phyloP scores from a whole-genome alignment of 2,888 invertebrate genomes.

The Ophion slaviceki region DNA sequence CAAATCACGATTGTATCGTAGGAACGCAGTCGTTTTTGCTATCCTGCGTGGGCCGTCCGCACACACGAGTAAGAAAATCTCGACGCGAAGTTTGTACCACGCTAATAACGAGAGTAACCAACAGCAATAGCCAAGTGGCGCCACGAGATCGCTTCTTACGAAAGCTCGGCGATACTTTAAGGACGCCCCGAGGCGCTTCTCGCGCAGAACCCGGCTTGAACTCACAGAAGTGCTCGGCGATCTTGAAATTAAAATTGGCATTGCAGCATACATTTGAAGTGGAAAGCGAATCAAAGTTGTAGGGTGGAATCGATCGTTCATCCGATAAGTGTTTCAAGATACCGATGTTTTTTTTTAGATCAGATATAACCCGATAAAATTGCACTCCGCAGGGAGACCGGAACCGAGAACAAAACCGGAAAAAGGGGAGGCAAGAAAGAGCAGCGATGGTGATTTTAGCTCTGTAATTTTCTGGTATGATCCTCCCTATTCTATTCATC shows the following conservation, averaged over 20 bases:
- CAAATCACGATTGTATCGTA: constrained; percentile 15
- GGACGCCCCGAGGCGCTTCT: neutral
- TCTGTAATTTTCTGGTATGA: neutral
- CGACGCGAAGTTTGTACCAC: constrained; percentile 1
- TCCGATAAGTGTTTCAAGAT: neutral
- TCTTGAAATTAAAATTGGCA: neutral
- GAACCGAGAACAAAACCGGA: too few species aligned
- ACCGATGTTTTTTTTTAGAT: neutral
- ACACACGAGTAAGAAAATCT: neutral
- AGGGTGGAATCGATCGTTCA: neutral
- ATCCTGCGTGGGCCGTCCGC: constrained; percentile 24
- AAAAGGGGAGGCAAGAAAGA: too few species aligned
- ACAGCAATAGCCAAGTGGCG: constrained; percentile 27
- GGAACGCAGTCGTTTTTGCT: constrained; percentile 20
- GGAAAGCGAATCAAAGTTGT: neutral
- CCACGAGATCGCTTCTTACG: constrained; percentile 20
- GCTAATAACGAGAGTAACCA: constrained; percentile 17
- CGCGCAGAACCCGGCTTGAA: too few species aligned
- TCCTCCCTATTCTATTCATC: neutral
- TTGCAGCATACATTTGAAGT: neutral
- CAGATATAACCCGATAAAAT: neutral
- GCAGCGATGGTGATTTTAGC: neutral
- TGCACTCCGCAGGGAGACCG: too few species aligned
- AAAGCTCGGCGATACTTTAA: neutral
- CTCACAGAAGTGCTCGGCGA: neutral